A percentile compares a stretch with the other conserved stretches of the same genome.
phyloP scores from a whole-genome alignment of 1,140 invertebrate species.

The Atta cephalotes region DNA sequence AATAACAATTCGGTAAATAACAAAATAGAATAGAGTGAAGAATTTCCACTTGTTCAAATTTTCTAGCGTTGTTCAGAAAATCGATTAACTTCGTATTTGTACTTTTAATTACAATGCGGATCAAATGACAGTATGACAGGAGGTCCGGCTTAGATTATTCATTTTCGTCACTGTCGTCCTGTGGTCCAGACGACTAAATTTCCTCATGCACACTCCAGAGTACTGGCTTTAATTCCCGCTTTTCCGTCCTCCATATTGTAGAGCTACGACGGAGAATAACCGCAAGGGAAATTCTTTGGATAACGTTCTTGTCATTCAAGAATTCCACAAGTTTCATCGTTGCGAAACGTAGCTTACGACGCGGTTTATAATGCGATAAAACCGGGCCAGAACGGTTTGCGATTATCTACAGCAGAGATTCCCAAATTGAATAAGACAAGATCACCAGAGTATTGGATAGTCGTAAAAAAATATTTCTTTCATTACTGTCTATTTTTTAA shows the following conservation, averaged over 20 bases:
- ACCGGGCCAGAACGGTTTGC: slow-evolving; percentile 29
- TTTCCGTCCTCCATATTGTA: slow-evolving; percentile 22
- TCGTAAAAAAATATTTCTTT: not conserved
- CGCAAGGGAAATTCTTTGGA: slow-evolving; percentile 66
- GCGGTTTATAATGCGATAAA: slow-evolving; percentile 5
- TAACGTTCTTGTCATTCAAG: slow-evolving; percentile 29
- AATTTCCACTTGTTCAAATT: not conserved
- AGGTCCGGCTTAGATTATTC: not conserved
- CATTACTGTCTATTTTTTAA: not conserved
- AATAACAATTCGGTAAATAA: not conserved
- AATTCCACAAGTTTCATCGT: slow-evolving; percentile 45
- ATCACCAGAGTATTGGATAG: not conserved
- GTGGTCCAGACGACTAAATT: not conserved
- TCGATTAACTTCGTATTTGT: not conserved
- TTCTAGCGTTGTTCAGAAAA: not conserved
- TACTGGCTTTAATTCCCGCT: slow-evolving; percentile 12
- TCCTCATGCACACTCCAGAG: not conserved
- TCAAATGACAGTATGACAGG: not conserved
- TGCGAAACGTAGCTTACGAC: not conserved
- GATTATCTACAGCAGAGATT: slow-evolving; percentile 31
- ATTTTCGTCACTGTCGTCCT: slow-evolving; percentile 2
- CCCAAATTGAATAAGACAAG: slow-evolving; percentile 6
- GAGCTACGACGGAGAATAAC: not conserved
- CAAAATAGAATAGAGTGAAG: not conserved
- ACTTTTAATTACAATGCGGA: not conserved